Evolutionary conservation across 2,888 invertebrate genomes (phyloP).

Genomic region (Crocallis elinguaria): DNA sequence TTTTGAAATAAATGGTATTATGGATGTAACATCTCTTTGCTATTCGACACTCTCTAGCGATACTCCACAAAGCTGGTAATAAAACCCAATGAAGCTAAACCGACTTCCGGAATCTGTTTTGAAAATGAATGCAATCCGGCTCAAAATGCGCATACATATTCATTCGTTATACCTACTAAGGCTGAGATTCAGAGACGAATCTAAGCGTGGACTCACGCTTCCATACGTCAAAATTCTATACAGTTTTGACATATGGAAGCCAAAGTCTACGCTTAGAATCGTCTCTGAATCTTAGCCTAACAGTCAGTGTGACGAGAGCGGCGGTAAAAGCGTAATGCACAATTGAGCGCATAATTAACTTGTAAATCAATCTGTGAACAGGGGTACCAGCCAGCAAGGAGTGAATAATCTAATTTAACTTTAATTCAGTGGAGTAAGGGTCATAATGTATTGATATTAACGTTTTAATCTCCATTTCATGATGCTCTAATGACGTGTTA

Average conservation of each 20-base stretch:
- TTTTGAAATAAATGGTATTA: too few relatives aligned
- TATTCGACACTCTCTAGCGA: background rate
- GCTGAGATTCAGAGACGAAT: too few relatives aligned
- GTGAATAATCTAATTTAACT: background rate
- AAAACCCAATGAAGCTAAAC: background rate
- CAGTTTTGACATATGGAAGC: too few relatives aligned
- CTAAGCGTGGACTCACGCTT: too few relatives aligned
- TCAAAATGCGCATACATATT: conserved; percentile 1
- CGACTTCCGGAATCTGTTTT: background rate
- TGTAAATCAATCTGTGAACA: conserved; percentile 11
- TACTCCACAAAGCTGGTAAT: background rate
- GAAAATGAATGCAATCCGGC: conserved; percentile 10
- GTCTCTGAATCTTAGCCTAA: too few relatives aligned
- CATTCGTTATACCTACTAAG: background rate
- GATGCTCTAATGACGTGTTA: too few relatives aligned
- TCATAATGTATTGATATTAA: background rate
- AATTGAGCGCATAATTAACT: conserved; percentile 28
- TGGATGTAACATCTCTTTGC: too few relatives aligned
- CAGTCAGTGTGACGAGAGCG: conserved; percentile 14
- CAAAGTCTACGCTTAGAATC: too few relatives aligned
- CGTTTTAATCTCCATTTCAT: background rate
- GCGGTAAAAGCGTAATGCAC: conserved; percentile 10
- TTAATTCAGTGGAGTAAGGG: background rate
- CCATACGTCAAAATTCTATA: too few relatives aligned
- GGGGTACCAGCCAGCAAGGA: background rate